A percentile compares a stretch with the other conserved stretches of the same genome.
Conservation (phyloP, 2,113 vertebrate species). For the Physeter macrocephalus region DNA sequence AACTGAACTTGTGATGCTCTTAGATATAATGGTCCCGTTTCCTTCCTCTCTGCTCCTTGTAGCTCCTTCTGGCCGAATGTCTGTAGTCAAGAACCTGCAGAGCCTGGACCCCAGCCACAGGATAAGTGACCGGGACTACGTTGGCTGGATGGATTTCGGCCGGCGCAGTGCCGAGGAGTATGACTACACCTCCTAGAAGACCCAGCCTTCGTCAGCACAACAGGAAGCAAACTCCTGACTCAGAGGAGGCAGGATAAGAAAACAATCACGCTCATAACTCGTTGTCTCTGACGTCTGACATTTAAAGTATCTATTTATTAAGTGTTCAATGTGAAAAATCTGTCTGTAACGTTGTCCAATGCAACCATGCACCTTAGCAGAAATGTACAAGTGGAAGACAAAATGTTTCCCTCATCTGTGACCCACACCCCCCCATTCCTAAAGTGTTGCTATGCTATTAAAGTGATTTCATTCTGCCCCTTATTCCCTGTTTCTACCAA, state of each 20-base stretch:
- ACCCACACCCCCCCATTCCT: conserved; percentile 69
- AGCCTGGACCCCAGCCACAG: conserved; percentile 86
- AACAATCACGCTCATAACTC: conserved; percentile 57
- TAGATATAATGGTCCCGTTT: background rate
- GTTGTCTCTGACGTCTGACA: conserved; percentile 75
- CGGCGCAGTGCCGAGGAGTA: conserved; percentile 96
- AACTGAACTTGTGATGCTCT: background rate
- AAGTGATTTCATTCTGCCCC: conserved; percentile 79
- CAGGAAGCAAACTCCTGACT: conserved; percentile 49
- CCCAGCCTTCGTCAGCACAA: background rate
- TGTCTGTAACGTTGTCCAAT: conserved; percentile 87
- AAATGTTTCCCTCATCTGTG: conserved; percentile 74
- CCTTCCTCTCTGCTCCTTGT: background rate
- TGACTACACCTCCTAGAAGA: conserved; percentile 89
- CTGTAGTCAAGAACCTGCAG: conserved; percentile 83
- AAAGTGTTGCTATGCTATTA: conserved; percentile 77
- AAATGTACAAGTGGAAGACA: conserved; percentile 80
- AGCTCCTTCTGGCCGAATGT: conserved; percentile 89
- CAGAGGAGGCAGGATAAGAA: conserved; percentile 65
- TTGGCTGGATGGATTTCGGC: conserved; percentile 99
- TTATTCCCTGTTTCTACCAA: background rate
- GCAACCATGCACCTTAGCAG: conserved; percentile 85
- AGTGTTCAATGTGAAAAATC: conserved; percentile 86
- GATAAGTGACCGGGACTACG: conserved; percentile 96
- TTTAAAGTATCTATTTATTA: conserved; percentile 86